phyloP scores from a whole-genome alignment of 2,797 vertebrate species.

The Lophius americanus region DNA sequence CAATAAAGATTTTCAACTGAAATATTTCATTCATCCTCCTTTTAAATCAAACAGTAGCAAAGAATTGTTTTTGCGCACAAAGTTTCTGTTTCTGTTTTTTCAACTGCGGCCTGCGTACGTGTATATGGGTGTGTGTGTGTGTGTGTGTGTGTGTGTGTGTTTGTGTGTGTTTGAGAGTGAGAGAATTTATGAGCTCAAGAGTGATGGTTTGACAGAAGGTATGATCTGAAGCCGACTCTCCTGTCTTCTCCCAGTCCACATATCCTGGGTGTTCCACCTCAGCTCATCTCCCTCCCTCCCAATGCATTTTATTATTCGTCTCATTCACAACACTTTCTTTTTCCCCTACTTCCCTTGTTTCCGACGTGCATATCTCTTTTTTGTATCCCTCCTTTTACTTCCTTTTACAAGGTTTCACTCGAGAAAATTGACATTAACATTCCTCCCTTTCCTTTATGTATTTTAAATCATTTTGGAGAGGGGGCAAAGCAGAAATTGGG shows the following conservation, averaged over 20 bases:
- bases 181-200: slow-evolving; percentile 16
- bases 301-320: no score
- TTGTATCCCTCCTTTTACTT: not conserved
- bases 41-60: no score
- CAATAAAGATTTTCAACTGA: no score
- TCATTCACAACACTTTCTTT: slow-evolving; percentile 1
- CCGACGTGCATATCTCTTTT: not conserved
- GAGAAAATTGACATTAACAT: slow-evolving; percentile 23
- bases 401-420: slow-evolving; percentile 24
- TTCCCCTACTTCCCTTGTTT: slow-evolving; percentile 8
- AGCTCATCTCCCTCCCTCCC: not conserved
- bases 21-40: no score
- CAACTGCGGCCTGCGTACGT: slow-evolving; percentile 1
- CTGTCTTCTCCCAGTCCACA: slow-evolving; percentile 42
- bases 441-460: slow-evolving; percentile 14
- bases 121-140: slow-evolving; percentile 19
- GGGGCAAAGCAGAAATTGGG: not conserved
- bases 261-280: not conserved
- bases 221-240: slow-evolving; percentile 48
- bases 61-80: no score
- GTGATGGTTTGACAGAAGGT: slow-evolving; percentile 58
- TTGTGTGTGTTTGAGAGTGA: slow-evolving; percentile 23
- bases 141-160: slow-evolving; percentile 28
- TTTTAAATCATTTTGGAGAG: slow-evolving; percentile 9
- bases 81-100: no score